A percentile compares a stretch with the other conserved stretches of the same genome.
These are phyloP conservation scores for Scaptomyza pallida DNA, from an alignment of 1,140 invertebrate species.

Conservation along the genomic window DNA sequence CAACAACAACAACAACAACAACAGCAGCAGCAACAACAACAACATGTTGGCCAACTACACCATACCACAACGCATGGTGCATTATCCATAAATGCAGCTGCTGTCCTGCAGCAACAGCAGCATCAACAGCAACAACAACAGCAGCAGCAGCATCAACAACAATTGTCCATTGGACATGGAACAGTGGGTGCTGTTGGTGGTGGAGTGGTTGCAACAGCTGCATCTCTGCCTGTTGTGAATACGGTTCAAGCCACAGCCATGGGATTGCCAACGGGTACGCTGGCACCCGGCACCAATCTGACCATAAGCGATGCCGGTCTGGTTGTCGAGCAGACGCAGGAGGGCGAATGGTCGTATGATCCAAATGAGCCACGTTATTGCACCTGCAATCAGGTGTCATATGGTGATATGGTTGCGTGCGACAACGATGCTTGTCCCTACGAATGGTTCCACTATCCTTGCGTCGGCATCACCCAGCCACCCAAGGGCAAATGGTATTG, in stretches of 20 bases:
- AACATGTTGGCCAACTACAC: slow-evolving; percentile 1
- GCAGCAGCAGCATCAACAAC: background rate
- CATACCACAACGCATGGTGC: slow-evolving; percentile 6
- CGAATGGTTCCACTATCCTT: slow-evolving; percentile 99
- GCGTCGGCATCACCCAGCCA: slow-evolving; percentile 97
- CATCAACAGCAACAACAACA: slow-evolving; percentile 1
- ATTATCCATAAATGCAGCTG: slow-evolving; percentile 23
- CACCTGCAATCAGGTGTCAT: slow-evolving; percentile 98
- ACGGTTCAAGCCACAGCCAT: slow-evolving; percentile 25
- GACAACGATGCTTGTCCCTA: slow-evolving; percentile 98
- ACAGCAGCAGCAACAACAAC: no score
- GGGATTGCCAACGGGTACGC: slow-evolving; percentile 31
- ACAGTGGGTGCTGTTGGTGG: background rate
- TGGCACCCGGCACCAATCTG: slow-evolving; percentile 53
- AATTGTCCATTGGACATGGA: background rate
- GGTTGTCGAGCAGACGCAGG: slow-evolving; percentile 85
- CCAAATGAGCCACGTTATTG: slow-evolving; percentile 98
- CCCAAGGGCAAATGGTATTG: slow-evolving; percentile 99
- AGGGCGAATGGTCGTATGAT: slow-evolving; percentile 93
- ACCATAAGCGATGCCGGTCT: slow-evolving; percentile 72
- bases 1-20: no score
- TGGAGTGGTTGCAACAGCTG: background rate
- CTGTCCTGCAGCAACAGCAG: background rate
- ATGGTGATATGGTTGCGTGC: slow-evolving; percentile 99
- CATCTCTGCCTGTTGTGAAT: slow-evolving; percentile 20